Evolutionary conservation across 1,140 invertebrate species (phyloP).

Genomic region (Psix sp.): DNA sequence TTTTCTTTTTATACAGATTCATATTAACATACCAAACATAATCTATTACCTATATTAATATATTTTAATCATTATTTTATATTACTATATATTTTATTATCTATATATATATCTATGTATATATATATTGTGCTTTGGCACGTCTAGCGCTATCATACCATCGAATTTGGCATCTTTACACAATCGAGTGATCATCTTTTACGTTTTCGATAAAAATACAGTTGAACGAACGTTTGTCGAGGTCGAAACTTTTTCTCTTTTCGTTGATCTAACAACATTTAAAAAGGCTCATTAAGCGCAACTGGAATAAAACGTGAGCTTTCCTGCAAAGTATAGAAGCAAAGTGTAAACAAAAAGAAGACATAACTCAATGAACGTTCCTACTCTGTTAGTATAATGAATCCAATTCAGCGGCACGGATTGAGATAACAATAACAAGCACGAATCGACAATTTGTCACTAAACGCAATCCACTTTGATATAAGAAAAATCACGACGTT

Average conservation of each 20-base stretch:
- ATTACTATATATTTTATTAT: conserved; percentile 16
- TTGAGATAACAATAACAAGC: conserved; percentile 24
- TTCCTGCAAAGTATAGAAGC: neutral
- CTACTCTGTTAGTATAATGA: conserved; percentile 41
- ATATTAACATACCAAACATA: neutral
- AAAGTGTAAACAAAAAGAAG: conserved; percentile 14
- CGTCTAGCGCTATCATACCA: conserved; percentile 75
- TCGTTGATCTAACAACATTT: conserved; percentile 32
- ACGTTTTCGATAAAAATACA: conserved; percentile 42
- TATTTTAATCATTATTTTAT: conserved; percentile 5
- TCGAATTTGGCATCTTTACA: conserved; percentile 65
- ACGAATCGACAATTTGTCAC: conserved; percentile 18
- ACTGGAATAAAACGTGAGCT: conserved; percentile 17
- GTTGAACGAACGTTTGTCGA: conserved; percentile 54
- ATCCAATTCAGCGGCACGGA: conserved; percentile 41
- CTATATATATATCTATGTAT: conserved; percentile 32
- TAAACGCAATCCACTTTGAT: neutral
- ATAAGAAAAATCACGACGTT: neutral
- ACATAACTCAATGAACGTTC: conserved; percentile 50
- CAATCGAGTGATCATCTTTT: conserved; percentile 42
- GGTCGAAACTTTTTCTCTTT: conserved; percentile 30
- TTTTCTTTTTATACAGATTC: conserved; percentile 3
- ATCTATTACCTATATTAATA: neutral
- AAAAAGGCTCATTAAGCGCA: conserved; percentile 40
- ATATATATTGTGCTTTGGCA: conserved; percentile 75